These are phyloP conservation scores for Carlito syrichta DNA, from an alignment of 2,113 vertebrate genomes.

Conservation along the genomic window DNA sequence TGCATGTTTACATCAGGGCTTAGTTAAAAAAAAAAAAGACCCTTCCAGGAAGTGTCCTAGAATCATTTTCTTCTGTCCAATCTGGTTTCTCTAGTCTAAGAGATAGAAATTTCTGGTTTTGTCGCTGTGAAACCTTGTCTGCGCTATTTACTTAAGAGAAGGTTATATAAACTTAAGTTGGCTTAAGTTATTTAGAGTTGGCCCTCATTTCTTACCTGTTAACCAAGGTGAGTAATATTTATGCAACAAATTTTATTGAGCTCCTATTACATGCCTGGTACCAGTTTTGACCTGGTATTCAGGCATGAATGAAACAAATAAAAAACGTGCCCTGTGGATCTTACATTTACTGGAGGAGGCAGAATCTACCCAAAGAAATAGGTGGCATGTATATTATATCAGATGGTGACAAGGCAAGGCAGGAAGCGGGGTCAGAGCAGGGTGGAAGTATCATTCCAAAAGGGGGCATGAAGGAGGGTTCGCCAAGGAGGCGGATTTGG, in stretches of 20 bases:
- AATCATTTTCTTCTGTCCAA: accelerated
- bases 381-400: accelerated
- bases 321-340: not conserved
- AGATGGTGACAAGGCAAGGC: too few relatives aligned
- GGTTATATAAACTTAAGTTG: not conserved
- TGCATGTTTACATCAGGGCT: not conserved
- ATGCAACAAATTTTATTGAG: too few relatives aligned
- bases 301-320: too few relatives aligned
- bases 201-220: not conserved
- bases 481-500: accelerated
- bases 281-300: accelerated
- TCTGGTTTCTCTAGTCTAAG: accelerated
- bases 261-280: accelerated
- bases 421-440: too few relatives aligned
- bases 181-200: not conserved
- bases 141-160: not conserved
- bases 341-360: not conserved
- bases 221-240: accelerated
- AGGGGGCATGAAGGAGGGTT: accelerated
- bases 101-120: not conserved
- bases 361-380: accelerated
- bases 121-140: too few relatives aligned
- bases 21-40: not conserved
- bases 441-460: accelerated
- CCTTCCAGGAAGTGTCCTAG: too few relatives aligned